Conservation (phyloP, 2,113 vertebrate species). For the Ariopsis seemanni region DNA sequence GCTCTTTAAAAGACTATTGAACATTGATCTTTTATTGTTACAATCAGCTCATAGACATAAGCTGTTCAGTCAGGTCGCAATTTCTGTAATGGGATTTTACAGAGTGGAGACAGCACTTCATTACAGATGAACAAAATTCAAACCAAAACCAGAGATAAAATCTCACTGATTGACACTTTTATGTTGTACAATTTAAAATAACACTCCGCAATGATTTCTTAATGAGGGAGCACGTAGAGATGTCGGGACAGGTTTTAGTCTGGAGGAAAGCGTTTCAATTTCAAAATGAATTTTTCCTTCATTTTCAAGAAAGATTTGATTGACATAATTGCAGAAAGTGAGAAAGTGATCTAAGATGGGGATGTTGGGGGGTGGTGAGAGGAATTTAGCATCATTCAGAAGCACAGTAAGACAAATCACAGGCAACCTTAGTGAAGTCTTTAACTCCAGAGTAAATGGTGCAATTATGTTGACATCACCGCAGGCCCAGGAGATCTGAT, state of each 20-base stretch:
- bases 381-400: neutral
- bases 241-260: neutral
- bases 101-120: neutral
- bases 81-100: neutral
- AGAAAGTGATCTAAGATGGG: conserved; percentile 3
- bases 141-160: neutral
- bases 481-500: conserved; percentile 28
- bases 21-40: neutral
- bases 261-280: conserved; percentile 13
- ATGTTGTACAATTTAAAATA: neutral
- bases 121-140: neutral
- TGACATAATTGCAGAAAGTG: neutral
- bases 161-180: neutral
- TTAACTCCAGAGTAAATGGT: conserved; percentile 21
- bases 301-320: neutral
- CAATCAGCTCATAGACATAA: neutral
- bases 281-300: neutral
- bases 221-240: neutral
- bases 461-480: conserved; percentile 21
- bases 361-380: neutral
- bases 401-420: neutral
- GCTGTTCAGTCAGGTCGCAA: neutral
- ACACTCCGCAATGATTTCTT: neutral
- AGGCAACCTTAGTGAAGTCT: neutral
- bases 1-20: conserved; percentile 5